Evolutionary conservation across 1,140 invertebrate genomes (phyloP).

Genomic region (Euwallacea fornicatus): DNA sequence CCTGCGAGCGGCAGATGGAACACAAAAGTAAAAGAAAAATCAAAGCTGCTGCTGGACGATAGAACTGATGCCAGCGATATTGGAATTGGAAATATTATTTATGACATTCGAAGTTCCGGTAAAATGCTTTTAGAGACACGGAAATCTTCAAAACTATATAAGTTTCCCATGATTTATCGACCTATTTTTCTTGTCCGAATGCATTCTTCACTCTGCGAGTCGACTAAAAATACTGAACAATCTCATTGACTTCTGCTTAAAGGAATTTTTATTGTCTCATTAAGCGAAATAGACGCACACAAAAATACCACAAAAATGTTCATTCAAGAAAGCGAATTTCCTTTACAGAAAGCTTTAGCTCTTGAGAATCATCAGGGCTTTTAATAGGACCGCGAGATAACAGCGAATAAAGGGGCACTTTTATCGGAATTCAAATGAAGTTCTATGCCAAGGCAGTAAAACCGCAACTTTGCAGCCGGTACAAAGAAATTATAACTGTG

Average conservation of each 20-base stretch:
- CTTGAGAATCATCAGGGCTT: not conserved
- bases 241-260: not conserved
- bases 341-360: slow-evolving; percentile 9
- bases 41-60: slow-evolving; percentile 20
- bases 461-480: not conserved
- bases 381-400: not conserved
- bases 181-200: slow-evolving; percentile 17
- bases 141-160: slow-evolving; percentile 30
- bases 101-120: slow-evolving; percentile 26
- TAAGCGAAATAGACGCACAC: slow-evolving; percentile 1
- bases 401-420: not conserved
- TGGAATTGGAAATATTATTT: slow-evolving; percentile 36
- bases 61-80: slow-evolving; percentile 22
- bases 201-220: not conserved
- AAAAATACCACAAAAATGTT: slow-evolving; percentile 18
- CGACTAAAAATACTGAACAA: not conserved
- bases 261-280: slow-evolving; percentile 16
- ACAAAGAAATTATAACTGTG: not conserved
- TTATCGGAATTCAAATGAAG: not conserved
- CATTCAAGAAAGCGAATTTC: slow-evolving; percentile 10
- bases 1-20: slow-evolving; percentile 6
- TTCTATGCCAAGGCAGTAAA: slow-evolving; percentile 1
- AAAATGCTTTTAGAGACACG: slow-evolving; percentile 11
- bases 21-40: slow-evolving; percentile 16
- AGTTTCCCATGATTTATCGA: slow-evolving; percentile 25